A percentile compares a stretch with the other conserved stretches of the same genome.
These are phyloP conservation scores for Perithous albicinctus DNA, from an alignment of 2,888 invertebrate species.

Conservation along the genomic window DNA sequence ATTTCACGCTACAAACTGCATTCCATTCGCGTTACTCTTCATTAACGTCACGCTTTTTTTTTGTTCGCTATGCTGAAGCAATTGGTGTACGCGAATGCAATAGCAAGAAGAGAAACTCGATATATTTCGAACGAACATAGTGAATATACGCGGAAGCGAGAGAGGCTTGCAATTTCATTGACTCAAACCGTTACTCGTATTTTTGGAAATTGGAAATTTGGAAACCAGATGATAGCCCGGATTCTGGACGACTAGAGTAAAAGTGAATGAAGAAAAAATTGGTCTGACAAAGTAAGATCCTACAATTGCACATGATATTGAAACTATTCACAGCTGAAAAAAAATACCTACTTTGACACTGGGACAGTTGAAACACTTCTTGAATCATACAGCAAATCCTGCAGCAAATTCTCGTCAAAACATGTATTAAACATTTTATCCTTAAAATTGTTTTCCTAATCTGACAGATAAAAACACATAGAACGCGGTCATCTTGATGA, in stretches of 20 bases:
- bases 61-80: slow-evolving; percentile 36
- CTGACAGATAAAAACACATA: slow-evolving; percentile 36
- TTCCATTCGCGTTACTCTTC: slow-evolving; percentile 74
- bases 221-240: not conserved
- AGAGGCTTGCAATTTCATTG: slow-evolving; percentile 31
- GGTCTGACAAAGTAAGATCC: too few relatives aligned
- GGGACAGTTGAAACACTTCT: too few relatives aligned
- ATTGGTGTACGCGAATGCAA: slow-evolving; percentile 23
- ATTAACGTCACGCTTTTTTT: slow-evolving; percentile 70
- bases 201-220: slow-evolving; percentile 10
- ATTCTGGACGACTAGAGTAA: not conserved
- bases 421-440: not conserved
- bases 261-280: not conserved
- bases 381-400: slow-evolving; percentile 28
- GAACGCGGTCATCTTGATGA: slow-evolving; percentile 16
- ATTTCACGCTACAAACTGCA: slow-evolving; percentile 53
- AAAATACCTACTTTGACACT: too few relatives aligned
- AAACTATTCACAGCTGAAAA: too few relatives aligned
- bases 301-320: too few relatives aligned
- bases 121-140: not conserved
- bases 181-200: slow-evolving; percentile 27
- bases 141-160: slow-evolving; percentile 16
- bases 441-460: slow-evolving; percentile 34
- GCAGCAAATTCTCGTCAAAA: slow-evolving; percentile 59
- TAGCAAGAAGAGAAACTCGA: slow-evolving; percentile 34